A percentile compares a stretch with the other conserved stretches of the same genome.
phyloP scores from a whole-genome alignment of 2,888 invertebrate species.

The Rhagonycha fulva region DNA sequence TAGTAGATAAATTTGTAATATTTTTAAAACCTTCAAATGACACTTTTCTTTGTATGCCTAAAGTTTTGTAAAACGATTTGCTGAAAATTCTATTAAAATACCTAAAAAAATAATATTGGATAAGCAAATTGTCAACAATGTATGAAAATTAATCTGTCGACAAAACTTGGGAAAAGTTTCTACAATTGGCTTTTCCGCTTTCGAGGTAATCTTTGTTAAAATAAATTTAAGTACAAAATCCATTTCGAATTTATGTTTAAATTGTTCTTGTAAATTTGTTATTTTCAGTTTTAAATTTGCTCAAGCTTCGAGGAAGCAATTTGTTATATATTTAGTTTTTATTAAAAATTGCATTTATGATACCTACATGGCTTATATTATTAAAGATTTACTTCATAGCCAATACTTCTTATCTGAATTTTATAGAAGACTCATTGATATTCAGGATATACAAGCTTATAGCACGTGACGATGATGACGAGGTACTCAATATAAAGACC shows the following conservation, averaged over 20 bases:
- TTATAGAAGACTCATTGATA: constrained; percentile 32
- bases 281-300: neutral
- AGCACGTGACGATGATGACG: constrained; percentile 30
- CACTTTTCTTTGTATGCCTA: neutral
- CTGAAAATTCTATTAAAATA: constrained; percentile 15
- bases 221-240: neutral
- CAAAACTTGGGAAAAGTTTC: constrained; percentile 7
- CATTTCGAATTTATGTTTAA: neutral
- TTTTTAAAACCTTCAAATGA: neutral
- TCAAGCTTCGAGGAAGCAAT: neutral
- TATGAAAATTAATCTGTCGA: constrained; percentile 16
- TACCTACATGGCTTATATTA: neutral
- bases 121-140: constrained; percentile 16
- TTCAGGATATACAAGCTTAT: constrained; percentile 28
- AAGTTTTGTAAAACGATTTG: constrained; percentile 12
- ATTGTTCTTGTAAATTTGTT: neutral
- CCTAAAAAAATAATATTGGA: constrained; percentile 15
- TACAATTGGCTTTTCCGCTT: constrained; percentile 18
- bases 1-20: neutral
- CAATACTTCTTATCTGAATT: constrained; percentile 24
- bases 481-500: constrained; percentile 9
- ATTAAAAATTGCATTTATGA: neutral
- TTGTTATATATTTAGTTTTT: neutral
- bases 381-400: constrained; percentile 8
- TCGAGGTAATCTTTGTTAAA: constrained; percentile 23